A percentile compares a stretch with the other conserved stretches of the same genome.
Conservation (phyloP, 1,140 invertebrate genomes). For the Andrena cerasifolii region DNA sequence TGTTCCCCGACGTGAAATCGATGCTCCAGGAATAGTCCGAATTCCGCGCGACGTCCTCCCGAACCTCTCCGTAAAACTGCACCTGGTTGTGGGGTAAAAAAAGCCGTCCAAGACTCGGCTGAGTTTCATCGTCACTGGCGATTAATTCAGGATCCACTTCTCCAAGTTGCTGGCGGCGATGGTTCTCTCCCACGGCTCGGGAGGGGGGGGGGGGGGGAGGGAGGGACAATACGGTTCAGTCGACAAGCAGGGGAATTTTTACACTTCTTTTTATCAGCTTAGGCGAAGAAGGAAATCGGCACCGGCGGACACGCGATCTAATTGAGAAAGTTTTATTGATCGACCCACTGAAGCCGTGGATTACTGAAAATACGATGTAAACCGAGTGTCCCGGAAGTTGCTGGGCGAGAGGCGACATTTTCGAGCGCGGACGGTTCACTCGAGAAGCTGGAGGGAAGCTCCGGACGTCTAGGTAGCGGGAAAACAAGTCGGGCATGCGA, state of each 20-base stretch:
- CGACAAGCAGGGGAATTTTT: slow-evolving; percentile 2
- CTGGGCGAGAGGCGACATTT: not conserved
- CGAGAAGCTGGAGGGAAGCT: not conserved
- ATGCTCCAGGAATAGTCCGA: not conserved
- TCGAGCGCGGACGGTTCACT: no score
- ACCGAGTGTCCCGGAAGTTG: not conserved
- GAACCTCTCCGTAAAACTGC: not conserved
- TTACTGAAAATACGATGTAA: slow-evolving; percentile 7
- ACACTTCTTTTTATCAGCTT: slow-evolving; percentile 35
- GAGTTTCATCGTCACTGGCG: not conserved
- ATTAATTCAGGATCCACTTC: not conserved
- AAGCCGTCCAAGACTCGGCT: not conserved
- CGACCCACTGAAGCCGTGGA: not conserved
- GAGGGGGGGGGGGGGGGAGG: not conserved
- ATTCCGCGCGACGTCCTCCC: not conserved
- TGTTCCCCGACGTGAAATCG: not conserved
- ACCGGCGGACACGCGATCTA: slow-evolving; percentile 37
- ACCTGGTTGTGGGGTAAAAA: not conserved
- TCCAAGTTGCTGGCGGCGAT: no score
- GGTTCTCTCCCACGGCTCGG: no score
- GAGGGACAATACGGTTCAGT: slow-evolving; percentile 7
- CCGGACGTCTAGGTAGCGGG: not conserved
- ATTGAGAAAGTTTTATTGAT: slow-evolving; percentile 49
- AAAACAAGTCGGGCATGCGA: not conserved
- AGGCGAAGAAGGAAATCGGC: slow-evolving; percentile 11